Evolutionary conservation across 2,888 invertebrate genomes (phyloP).

Genomic region (Xestia rhomboidea): DNA sequence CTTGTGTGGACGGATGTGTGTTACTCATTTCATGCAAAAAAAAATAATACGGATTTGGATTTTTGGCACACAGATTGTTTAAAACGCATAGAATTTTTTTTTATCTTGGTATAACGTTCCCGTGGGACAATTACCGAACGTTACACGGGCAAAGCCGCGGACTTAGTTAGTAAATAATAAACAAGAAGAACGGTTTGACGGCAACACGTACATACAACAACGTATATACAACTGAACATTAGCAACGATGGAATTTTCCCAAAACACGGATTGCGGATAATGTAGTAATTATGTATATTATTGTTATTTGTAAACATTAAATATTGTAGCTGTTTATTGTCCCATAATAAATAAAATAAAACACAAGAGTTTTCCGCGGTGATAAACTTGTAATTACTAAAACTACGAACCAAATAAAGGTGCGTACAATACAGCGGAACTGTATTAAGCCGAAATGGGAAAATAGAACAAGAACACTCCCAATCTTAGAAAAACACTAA

Average conservation of each 20-base stretch:
- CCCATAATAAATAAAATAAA: no score
- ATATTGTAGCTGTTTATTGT: no score
- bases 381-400: slow-evolving; percentile 11
- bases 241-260: background rate
- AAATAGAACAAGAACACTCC: slow-evolving; percentile 22
- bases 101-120: no score
- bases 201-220: no score
- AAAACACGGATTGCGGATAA: no score
- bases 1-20: background rate
- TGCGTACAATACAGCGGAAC: slow-evolving; percentile 2
- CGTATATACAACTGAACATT: background rate
- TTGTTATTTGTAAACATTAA: no score
- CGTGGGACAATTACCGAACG: background rate
- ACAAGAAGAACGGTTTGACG: background rate
- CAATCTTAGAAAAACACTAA: slow-evolving; percentile 37
- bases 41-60: no score
- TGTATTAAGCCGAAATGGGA: slow-evolving; percentile 8
- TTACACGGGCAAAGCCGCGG: background rate
- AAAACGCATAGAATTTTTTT: no score
- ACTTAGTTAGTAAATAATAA: background rate
- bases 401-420: slow-evolving; percentile 5
- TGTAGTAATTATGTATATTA: no score
- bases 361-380: background rate
- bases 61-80: no score
- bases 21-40: no score